Evolutionary conservation across 2,888 invertebrate genomes (phyloP), one percentile per base, ranked within the genome.

Genomic region (Archips xylosteana): DNA sequence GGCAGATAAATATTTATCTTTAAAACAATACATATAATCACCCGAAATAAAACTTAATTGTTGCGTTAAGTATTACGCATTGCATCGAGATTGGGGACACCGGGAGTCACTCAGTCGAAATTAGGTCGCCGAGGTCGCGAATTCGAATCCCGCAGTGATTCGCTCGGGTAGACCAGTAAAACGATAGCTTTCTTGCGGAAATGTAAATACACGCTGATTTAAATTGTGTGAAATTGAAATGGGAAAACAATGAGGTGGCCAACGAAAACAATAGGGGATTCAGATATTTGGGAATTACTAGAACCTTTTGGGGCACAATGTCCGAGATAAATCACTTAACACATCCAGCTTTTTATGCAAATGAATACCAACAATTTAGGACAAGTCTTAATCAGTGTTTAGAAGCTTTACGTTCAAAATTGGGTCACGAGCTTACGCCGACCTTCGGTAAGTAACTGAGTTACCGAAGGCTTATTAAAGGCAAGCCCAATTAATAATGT

Each of bases 401-500:
- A 64, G 64, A 51, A 15, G 59, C 39, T 73, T 67, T 61, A 70
- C 45, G 64, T 65, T 70, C 8, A 45, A 69, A 74, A 74, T 59
- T 74, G 45, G 74, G 74, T 74, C 74, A 60, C 51, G 68, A 47
- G 32, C 59, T 73, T 13, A 32, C 64, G 47, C 8, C 36, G 54
- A 62, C 73, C 73, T 68, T 68, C 49, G 42, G 54, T 6, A 54
- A 57, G 10, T 57, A 57, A 54, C 57, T 47, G 60, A 63, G 42
- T 66, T 49, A 49, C 61, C 32, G 54, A 51, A 60, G 73, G 57
- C 72, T 73, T 69, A 67, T 76, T 73, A 76, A 74, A 74, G 70
- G 60, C 64, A 73, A 73, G 70, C 64, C 65, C 70, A 66, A 68
- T 69, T 75, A 68, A 77, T 75, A 72, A 74, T 71, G 72, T 66